These are phyloP conservation scores for Ceraclea dissimilis DNA, from an alignment of 2,888 invertebrate species.

Conservation along the genomic window DNA sequence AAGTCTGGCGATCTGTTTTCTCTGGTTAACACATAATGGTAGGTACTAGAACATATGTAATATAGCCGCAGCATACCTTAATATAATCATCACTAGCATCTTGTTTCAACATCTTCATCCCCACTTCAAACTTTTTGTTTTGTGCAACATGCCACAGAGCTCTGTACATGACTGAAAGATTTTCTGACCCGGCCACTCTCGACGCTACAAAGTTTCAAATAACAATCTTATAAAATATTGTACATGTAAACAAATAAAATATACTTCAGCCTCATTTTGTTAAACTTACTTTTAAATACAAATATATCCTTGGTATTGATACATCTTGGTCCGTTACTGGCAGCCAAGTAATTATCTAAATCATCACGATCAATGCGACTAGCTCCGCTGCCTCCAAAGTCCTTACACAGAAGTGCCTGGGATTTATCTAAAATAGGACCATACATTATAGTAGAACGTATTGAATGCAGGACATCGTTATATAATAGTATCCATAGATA, in stretches of 20 bases:
- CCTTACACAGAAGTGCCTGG: conserved; percentile 59
- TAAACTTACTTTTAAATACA: conserved; percentile 52
- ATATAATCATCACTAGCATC: conserved; percentile 54
- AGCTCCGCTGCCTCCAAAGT: conserved; percentile 50
- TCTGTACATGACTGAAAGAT: conserved; percentile 59
- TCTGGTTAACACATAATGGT: too few species aligned
- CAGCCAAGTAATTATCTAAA: conserved; percentile 43
- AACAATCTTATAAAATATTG: background rate
- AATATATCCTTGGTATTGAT: conserved; percentile 62
- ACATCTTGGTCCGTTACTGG: conserved; percentile 57
- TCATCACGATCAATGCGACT: conserved; percentile 40
- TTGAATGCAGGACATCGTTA: background rate
- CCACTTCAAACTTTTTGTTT: conserved; percentile 69
- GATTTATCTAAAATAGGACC: conserved; percentile 52
- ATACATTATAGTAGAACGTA: background rate
- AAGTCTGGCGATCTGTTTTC: too few species aligned
- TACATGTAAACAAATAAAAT: background rate
- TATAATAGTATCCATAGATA: background rate
- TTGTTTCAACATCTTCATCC: conserved; percentile 68
- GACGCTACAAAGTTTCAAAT: conserved; percentile 39
- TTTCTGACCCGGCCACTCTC: conserved; percentile 53
- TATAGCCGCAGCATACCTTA: conserved; percentile 52
- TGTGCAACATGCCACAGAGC: conserved; percentile 72
- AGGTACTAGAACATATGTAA: too few species aligned
- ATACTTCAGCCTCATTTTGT: background rate